Base-by-base conservation (phyloP, 2,113 vertebrate genomes). In the Syrrhaptes paradoxus region DNA sequence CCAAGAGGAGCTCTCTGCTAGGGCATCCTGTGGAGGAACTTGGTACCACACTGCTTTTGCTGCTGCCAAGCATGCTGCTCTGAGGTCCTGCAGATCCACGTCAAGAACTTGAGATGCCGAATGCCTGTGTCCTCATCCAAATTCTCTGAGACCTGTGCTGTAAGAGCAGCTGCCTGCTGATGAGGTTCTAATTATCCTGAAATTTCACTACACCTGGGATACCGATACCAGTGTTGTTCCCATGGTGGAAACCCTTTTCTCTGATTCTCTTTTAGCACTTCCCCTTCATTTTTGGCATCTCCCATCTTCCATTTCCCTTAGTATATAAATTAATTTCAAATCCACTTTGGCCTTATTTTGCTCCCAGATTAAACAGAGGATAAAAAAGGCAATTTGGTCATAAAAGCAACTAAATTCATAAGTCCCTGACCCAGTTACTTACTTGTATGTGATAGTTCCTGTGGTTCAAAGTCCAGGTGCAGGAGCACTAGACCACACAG, bases 41-140 rank as follows among this genome's bases (percentile, higher is more conserved):
- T 19, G 25, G 24, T 28, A 48, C 6, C 20, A 10, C 0, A 0
- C 5, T 68, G 58, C 4, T 82, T 67, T 67, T 81, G 10, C 45
- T 80, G 59, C 13, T 58, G 68, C n/a, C 24, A 58, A 1, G 38
- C n/a, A 5, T 4, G 4, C 28, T 66, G 13, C 19, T 59, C 11
- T 51, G 48, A 34, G 36, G 11, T 3, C 61, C 13, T 29, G 5
- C 26, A 68, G 38, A 24, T 25, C 74, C 2, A 1, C 3, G 11
- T 8, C 14, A 16, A 26, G 52, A 65, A 17, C 26, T 2, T 13
- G 22, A 34, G 38, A 9, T 43, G 32, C 36, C 80, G 72, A 21
- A n/a, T 34, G 13, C 11, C 20, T 8, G 11, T 3, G 4, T 54
- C 28, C 19, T 72, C 58, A 18, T 6, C 10, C 55, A 29, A 11